These are phyloP conservation scores for Cyphomyrus discorhynchus DNA, from an alignment of 2,113 vertebrate species.

Conservation along the genomic window DNA sequence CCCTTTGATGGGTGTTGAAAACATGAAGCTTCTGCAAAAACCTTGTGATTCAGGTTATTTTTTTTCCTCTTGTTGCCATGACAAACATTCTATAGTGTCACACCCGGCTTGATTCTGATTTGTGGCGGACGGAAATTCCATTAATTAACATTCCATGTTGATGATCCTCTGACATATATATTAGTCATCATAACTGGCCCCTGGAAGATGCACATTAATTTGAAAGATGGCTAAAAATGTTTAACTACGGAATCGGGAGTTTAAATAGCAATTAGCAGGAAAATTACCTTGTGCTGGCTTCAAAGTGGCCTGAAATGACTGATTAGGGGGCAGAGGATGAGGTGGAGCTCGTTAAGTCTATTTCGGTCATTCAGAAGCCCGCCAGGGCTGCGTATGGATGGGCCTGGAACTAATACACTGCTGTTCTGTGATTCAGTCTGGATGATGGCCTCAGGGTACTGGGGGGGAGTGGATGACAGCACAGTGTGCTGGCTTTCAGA, in stretches of 20 bases:
- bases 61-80: slow-evolving; percentile 1
- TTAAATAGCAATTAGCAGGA: slow-evolving; percentile 5
- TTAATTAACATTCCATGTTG: background rate
- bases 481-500: background rate
- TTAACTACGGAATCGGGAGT: background rate
- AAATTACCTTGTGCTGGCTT: background rate
- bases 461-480: background rate
- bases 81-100: background rate
- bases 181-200: background rate
- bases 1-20: background rate
- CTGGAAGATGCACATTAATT: background rate
- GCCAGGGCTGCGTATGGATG: background rate
- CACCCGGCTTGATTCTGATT: background rate
- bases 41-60: background rate
- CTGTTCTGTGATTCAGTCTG: background rate
- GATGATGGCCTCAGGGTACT: background rate
- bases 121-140: background rate
- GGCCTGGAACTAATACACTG: background rate
- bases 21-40: background rate
- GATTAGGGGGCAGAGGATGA: background rate
- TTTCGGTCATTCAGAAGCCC: background rate
- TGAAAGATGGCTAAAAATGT: background rate
- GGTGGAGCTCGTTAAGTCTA: background rate
- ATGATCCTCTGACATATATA: background rate
- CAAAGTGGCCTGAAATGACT: background rate